Base-by-base conservation (phyloP, 2,113 vertebrate species). In the Chascanopsetta lugubris region DNA sequence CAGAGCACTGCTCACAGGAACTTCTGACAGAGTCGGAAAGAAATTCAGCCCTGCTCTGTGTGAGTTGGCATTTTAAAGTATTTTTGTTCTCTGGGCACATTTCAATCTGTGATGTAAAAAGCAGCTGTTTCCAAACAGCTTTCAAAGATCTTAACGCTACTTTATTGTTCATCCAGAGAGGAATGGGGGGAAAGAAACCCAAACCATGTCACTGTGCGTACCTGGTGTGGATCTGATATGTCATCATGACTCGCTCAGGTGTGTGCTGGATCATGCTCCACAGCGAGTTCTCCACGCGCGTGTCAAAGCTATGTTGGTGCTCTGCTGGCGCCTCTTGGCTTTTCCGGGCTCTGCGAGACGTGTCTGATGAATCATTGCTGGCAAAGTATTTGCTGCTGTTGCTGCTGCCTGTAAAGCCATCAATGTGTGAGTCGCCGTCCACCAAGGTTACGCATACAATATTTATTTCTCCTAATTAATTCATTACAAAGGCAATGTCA, bases 151-250 rank as follows among this genome's bases (percentile, higher is more conserved):
- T 49, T 30, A 20, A 34, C 3, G 18, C 25, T 12, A 50, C 12
- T 49, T 10, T 43, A 59, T 21, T 45, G 9, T 45, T 43, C 17
- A 25, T 48, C 2, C 24, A 3, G 18, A 60, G 15, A 13, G 5
- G 8, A 32, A 46, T 42, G 8, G 17, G 26, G 22, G 22, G 13
- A 5, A 22, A 6, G 21, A n/a, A n/a, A n/a, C n/a, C 13, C 34
- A 36, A 36, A 36, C 10, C 34, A 4, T 17, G 21, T 24, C 24
- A 2, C 21, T 17, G 47, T 26, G 24, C 80, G 74, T 91, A 96
- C 95, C 95, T 94, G 86, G 91, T 77, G 4, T 90, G 93, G 26
- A 96, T 88, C 90, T 96, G 95, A 79, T 95, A 95, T 0, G 92
- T 95, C 94, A 95, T 95, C 77, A 95, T 92, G 77, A 94, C 61